phyloP scores from a whole-genome alignment of 2,888 invertebrate genomes.

The Leuctra nigra region DNA sequence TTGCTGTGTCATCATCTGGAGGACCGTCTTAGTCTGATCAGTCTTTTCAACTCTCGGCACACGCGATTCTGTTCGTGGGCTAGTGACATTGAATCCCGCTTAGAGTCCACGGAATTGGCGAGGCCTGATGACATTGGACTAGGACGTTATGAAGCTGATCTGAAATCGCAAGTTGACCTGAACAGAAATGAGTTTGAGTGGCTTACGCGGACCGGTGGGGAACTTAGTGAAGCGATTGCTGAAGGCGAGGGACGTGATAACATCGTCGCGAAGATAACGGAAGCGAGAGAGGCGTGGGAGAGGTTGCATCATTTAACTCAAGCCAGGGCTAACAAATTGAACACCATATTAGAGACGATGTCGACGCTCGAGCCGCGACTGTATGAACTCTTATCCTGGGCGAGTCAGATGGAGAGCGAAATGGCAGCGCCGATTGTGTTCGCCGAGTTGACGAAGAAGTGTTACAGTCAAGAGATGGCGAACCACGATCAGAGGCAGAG shows the following conservation, averaged over 20 bases:
- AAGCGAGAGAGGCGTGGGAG: conserved; percentile 62
- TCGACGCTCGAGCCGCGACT: conserved; percentile 63
- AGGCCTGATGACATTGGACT: conserved; percentile 65
- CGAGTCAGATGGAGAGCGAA: conserved; percentile 64
- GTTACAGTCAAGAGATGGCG: conserved; percentile 59
- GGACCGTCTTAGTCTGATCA: conserved; percentile 63
- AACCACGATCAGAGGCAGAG: conserved; percentile 69
- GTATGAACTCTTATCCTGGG: conserved; percentile 62
- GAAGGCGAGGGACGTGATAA: conserved; percentile 57
- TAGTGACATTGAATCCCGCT: conserved; percentile 56
- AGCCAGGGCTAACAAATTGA: conserved; percentile 62
- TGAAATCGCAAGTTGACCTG: conserved; percentile 66
- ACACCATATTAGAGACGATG: conserved; percentile 57
- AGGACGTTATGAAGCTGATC: conserved; percentile 59
- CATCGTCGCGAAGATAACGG: conserved; percentile 49
- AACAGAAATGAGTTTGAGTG: conserved; percentile 74
- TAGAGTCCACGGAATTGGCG: conserved; percentile 50
- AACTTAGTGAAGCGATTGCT: conserved; percentile 52
- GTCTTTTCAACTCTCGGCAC: conserved; percentile 55
- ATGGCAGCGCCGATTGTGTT: conserved; percentile 61
- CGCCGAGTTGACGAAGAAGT: conserved; percentile 55
- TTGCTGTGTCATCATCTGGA: conserved; percentile 63
- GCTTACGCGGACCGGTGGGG: conserved; percentile 61
- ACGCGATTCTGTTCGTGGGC: conserved; percentile 63
- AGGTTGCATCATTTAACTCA: conserved; percentile 57